Evolutionary conservation across 1,140 invertebrate species (phyloP), one percentile per base, ranked within the genome.

Genomic region (Leptinotarsa undecemlineata): DNA sequence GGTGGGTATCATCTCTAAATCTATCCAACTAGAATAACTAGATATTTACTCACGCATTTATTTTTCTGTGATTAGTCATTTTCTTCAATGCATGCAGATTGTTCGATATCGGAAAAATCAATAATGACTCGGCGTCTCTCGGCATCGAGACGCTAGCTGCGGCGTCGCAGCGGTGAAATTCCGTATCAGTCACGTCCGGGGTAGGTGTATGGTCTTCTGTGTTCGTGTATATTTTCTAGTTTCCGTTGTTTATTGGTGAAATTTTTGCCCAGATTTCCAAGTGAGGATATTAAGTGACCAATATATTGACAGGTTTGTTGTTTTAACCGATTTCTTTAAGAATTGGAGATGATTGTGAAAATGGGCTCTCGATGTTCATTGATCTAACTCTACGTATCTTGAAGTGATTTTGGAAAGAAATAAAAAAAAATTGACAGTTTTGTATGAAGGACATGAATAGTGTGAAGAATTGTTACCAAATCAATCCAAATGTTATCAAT

Each of bases 31-130:
- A 42, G 8, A 42, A 11, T 8, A 42, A 11, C 33, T 42, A 42
- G 8, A 2, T 42, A 42, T 8, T 42, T 42, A 42, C 33, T 11
- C 33, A 42, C 33, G 8, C 8, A 42, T 42, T 42, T 11, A 42
- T 42, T 42, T 42, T 42, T 42, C 33, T 42, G 8, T 42, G 33
- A 8, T 42, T 42, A 42, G 33, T 42, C 33, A 42, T 42, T 42
- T 42, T 42, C 8, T 42, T 0, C 2, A 3, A 42, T 42, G 33
- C 8, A 57, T 57, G 51, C n/a, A 57, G 51, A 57, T 17, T 57
- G 19, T 26, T 17, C 15, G 66, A 42, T 68, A 68, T 66, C 66
- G 42, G 4, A n/a, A 19, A 68, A 68, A 68, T 68, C 66, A 68
- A 68, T 68, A 68, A 17, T 19, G 11, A 19, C 11, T 68, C 66